A percentile compares a stretch with the other conserved stretches of the same genome.
Conservation (phyloP, 92 coral and sea anemone species). For the Virgularia gustaviana region DNA sequence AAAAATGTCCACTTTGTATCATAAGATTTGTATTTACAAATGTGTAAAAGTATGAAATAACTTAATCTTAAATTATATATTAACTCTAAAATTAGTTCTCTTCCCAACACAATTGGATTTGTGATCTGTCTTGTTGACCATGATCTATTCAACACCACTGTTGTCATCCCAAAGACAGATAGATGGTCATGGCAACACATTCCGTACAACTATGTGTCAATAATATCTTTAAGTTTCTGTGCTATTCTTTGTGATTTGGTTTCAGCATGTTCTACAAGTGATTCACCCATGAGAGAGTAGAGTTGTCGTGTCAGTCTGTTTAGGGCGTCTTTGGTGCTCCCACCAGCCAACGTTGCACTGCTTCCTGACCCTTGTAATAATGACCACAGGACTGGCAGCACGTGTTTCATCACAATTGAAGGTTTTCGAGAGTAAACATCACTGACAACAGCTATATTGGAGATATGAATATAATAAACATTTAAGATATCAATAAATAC, state of each 20-base stretch:
- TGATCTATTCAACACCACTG: not conserved
- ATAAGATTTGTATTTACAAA: slow-evolving; percentile 31
- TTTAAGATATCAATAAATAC: too few relatives aligned
- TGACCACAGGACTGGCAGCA: slow-evolving; percentile 84
- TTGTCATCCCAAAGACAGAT: not conserved
- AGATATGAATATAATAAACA: too few relatives aligned
- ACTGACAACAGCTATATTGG: slow-evolving; percentile 64
- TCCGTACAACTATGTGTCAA: slow-evolving; percentile 9
- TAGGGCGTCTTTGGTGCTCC: slow-evolving; percentile 62
- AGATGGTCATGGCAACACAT: not conserved
- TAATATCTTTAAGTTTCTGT: slow-evolving; percentile 68
- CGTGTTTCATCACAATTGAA: slow-evolving; percentile 67
- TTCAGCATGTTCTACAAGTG: slow-evolving; percentile 67
- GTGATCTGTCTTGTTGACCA: not conserved
- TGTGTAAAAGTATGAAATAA: slow-evolving; percentile 20
- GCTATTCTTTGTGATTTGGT: slow-evolving; percentile 70
- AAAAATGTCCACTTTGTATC: slow-evolving; percentile 2
- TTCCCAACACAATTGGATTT: not conserved
- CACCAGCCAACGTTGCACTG: slow-evolving; percentile 73
- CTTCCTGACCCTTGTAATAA: slow-evolving; percentile 67
- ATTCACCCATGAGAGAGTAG: slow-evolving; percentile 82
- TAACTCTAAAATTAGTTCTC: slow-evolving; percentile 14
- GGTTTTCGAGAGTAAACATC: slow-evolving; percentile 82
- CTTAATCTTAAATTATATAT: slow-evolving; percentile 34
- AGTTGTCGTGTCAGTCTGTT: slow-evolving; percentile 55